Conservation (phyloP, 2,888 invertebrate genomes). For the Chirona hameri region DNA sequence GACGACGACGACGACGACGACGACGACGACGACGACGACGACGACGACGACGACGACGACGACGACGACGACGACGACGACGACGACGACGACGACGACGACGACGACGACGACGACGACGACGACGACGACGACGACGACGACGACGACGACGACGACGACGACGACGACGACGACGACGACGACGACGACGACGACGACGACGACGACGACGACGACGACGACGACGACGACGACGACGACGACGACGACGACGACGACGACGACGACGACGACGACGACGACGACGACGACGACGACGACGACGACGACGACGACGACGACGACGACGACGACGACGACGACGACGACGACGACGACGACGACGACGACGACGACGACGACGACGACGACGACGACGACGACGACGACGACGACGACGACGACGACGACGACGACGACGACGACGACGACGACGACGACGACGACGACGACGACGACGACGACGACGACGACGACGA, state of each 20-base stretch:
- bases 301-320: conserved; percentile 22
- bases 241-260: conserved; percentile 22
- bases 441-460: conserved; percentile 22
- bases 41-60: conserved; percentile 22
- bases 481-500: conserved; percentile 22
- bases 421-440: conserved; percentile 22
- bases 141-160: conserved; percentile 22
- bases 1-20: conserved; percentile 22
- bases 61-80: conserved; percentile 22
- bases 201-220: conserved; percentile 22
- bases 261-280: conserved; percentile 22
- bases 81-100: conserved; percentile 22
- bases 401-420: conserved; percentile 22
- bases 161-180: conserved; percentile 22
- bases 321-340: conserved; percentile 22
- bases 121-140: conserved; percentile 22
- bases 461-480: conserved; percentile 22
- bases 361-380: conserved; percentile 22
- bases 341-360: conserved; percentile 22
- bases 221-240: conserved; percentile 22
- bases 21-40: conserved; percentile 22
- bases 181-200: conserved; percentile 22
- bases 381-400: conserved; percentile 22
- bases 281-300: conserved; percentile 22
- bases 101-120: conserved; percentile 22